phyloP scores from a whole-genome alignment of 2,113 vertebrate genomes.

The Ibidorhyncha struthersii region DNA sequence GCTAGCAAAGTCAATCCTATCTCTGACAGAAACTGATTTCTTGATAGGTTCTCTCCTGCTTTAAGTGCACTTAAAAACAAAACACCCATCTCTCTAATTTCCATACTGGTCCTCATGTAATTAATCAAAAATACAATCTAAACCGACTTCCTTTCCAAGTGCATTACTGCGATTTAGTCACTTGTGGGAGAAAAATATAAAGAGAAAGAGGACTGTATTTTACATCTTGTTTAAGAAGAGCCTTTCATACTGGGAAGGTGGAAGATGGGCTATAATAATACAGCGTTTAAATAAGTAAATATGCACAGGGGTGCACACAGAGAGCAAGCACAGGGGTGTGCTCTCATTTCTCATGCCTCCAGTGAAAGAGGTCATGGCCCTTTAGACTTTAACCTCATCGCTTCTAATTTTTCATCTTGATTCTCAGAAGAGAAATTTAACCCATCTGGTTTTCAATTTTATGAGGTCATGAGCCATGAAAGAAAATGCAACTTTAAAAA shows the following conservation, averaged over 20 bases:
- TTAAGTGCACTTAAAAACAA: conserved; percentile 19
- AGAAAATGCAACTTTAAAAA: background rate
- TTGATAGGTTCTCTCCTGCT: background rate
- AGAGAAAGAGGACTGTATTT: background rate
- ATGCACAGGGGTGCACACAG: background rate
- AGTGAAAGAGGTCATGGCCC: conserved; percentile 29
- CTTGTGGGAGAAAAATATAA: background rate
- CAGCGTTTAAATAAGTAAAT: background rate
- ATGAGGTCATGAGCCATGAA: conserved; percentile 7
- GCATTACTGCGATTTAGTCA: background rate
- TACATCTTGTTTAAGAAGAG: background rate
- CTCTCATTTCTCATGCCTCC: conserved; percentile 5
- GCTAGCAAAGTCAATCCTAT: background rate
- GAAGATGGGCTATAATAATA: background rate
- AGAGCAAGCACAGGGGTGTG: background rate
- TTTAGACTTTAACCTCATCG: conserved; percentile 8
- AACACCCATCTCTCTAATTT: conserved; percentile 2
- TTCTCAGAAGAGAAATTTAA: conserved; percentile 11
- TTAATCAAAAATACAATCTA: conserved; percentile 47
- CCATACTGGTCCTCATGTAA: conserved; percentile 23
- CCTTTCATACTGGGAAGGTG: background rate
- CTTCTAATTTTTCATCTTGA: conserved; percentile 16
- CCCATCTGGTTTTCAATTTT: conserved; percentile 43
- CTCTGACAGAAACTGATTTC: conserved; percentile 29
- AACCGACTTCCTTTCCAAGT: conserved; percentile 4